Evolutionary conservation across 2,888 invertebrate genomes (phyloP), one percentile per base, ranked within the genome.

Genomic region (Lysandra coridon): DNA sequence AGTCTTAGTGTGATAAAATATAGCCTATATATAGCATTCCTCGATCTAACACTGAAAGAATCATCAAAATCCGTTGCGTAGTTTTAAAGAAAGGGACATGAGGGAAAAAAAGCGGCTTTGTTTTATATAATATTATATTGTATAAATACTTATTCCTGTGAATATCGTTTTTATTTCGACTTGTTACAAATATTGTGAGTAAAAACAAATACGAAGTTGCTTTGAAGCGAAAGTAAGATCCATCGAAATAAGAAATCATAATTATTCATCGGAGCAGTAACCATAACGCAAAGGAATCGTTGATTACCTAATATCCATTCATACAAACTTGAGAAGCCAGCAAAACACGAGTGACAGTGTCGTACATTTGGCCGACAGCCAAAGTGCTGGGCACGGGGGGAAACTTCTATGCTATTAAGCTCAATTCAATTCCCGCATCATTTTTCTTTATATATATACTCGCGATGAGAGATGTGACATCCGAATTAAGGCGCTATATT

Each of bases 361-460:
- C 86, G 86, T 86, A 86, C 80, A 83, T 81, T 83, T 92, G 93
- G 92, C 91, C 49, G 40, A 78, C 49, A 80, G 89, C 92, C 92
- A 91, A 89, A 85, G 84, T 85, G 87, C 87, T 86, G 86, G 77
- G 78, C 78, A 81, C 23, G 79, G 2, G 77, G 73, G 79, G 78
- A 76, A 80, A 79, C 78, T 73, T 79, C 74, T 80, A 30, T 60
- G 78, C 79, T 80, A 79, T 80, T 79, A 49, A 79, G 80, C 80
- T 80, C 80, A 79, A 81, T 82, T 78, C 81, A 80, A 81, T 80
- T 49, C 73, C 69, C 79, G 77, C 80, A 80, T 81, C 81, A 79
- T 80, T 80, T 80, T 80, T 81, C 80, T 82, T 77, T 78, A 78
- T 74, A 79, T 49, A 79, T 49, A 79, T 60, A 76, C 69, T 79